Evolutionary conservation across 2,797 vertebrate genomes (phyloP).

Genomic region (Dipus sagitta): DNA sequence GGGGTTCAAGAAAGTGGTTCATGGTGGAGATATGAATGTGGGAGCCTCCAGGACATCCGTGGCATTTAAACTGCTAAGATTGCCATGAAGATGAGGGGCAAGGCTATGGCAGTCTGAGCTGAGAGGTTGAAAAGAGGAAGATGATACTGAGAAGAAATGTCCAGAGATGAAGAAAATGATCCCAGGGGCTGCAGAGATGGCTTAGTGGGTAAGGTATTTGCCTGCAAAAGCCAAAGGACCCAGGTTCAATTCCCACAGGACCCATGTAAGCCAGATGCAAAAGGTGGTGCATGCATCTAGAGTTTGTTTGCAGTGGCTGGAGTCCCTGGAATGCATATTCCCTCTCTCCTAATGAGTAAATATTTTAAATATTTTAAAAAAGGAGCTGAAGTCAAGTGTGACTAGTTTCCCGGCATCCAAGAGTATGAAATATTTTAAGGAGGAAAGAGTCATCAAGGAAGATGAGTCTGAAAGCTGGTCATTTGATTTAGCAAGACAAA

Average conservation of each 20-base stretch:
- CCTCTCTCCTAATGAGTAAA: no score
- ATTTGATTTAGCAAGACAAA: conserved; percentile 4
- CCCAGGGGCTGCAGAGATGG: no score
- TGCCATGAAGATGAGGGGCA: neutral
- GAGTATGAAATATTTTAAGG: neutral
- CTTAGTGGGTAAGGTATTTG: no score
- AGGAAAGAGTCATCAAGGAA: neutral
- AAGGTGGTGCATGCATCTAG: no score
- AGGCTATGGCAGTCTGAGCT: neutral
- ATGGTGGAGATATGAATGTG: neutral
- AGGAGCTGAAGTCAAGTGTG: neutral
- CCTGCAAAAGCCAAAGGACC: no score
- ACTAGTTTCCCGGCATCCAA: neutral
- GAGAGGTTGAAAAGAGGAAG: neutral
- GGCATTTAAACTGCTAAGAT: neutral
- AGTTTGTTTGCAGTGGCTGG: no score
- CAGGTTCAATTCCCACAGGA: no score
- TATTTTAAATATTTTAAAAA: no score
- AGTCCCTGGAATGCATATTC: no score
- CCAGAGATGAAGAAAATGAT: neutral
- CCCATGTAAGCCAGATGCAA: no score
- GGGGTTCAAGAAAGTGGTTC: neutral
- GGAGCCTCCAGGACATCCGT: neutral
- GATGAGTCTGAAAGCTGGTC: neutral
- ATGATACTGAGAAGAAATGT: neutral